These are phyloP conservation scores for Crocidura indochinensis DNA, from an alignment of 2,797 vertebrate genomes.

Conservation along the genomic window DNA sequence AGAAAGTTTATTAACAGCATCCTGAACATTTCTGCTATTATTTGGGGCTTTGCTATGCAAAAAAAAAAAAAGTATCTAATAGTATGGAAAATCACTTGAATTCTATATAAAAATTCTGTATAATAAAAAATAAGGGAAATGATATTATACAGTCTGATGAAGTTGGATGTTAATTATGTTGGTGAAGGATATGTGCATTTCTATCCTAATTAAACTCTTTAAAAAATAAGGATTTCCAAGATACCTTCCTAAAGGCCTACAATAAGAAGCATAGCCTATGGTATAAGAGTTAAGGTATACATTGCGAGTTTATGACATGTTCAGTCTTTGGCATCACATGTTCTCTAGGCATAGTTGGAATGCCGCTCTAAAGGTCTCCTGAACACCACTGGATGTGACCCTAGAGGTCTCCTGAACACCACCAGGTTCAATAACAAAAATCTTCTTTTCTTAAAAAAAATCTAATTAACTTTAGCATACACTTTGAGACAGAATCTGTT, in stretches of 20 bases:
- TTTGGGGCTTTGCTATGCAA: slow-evolving; percentile 30
- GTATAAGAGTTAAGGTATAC: too few relatives aligned
- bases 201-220: slow-evolving; percentile 34
- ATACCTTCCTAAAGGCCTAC: background rate
- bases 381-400: too few relatives aligned
- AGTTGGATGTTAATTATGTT: background rate
- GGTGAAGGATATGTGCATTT: background rate
- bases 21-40: slow-evolving; percentile 10
- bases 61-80: slow-evolving; percentile 79
- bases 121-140: slow-evolving; percentile 60
- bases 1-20: background rate
- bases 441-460: slow-evolving; percentile 4
- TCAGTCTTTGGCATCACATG: too few relatives aligned
- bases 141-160: slow-evolving; percentile 71
- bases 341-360: too few relatives aligned
- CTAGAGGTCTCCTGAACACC: too few relatives aligned
- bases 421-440: background rate
- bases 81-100: slow-evolving; percentile 71
- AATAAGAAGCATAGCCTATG: slow-evolving; percentile 61
- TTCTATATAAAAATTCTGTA: slow-evolving; percentile 63
- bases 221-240: slow-evolving; percentile 53
- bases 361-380: too few relatives aligned
- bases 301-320: too few relatives aligned
- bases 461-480: slow-evolving; percentile 73
- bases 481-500: slow-evolving; percentile 69